phyloP scores from a whole-genome alignment of 2,797 vertebrate species.

The Danio choprae region DNA sequence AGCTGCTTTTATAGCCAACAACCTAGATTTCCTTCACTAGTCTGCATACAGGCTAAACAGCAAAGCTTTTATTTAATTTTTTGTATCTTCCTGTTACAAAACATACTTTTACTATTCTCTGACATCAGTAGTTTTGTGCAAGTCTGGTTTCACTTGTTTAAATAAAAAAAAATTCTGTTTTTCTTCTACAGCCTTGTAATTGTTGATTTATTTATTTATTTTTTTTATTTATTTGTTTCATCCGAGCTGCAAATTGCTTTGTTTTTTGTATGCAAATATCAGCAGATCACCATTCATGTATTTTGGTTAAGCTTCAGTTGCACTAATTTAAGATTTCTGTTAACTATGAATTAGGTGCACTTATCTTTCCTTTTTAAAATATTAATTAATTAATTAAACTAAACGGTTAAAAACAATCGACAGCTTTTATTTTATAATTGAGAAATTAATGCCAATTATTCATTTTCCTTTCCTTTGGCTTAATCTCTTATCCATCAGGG shows the following conservation, averaged over 20 bases:
- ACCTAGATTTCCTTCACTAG: not conserved
- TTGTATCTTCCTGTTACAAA: not conserved
- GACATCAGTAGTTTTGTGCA: not conserved
- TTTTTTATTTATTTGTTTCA: not conserved
- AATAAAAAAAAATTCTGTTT: constrained; percentile 15
- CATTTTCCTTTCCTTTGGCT: too few species aligned
- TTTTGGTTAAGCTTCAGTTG: not conserved
- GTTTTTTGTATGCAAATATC: not conserved
- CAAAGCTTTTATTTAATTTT: not conserved
- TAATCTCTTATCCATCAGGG: too few species aligned
- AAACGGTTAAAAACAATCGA: too few species aligned
- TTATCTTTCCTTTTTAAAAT: too few species aligned
- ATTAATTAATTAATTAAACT: too few species aligned
- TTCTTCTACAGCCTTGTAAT: not conserved
- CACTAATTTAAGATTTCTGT: too few species aligned
- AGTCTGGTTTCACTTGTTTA: constrained; percentile 5
- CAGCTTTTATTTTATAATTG: not conserved
- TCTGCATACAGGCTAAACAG: not conserved
- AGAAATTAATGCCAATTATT: too few species aligned
- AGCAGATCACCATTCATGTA: not conserved
- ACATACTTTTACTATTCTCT: not conserved
- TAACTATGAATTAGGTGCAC: too few species aligned
- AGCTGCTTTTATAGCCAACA: not conserved
- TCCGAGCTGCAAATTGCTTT: not conserved
- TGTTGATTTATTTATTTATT: too few species aligned